These are phyloP conservation scores for Pterostichus niger DNA, from an alignment of 2,888 invertebrate genomes.

Conservation along the genomic window DNA sequence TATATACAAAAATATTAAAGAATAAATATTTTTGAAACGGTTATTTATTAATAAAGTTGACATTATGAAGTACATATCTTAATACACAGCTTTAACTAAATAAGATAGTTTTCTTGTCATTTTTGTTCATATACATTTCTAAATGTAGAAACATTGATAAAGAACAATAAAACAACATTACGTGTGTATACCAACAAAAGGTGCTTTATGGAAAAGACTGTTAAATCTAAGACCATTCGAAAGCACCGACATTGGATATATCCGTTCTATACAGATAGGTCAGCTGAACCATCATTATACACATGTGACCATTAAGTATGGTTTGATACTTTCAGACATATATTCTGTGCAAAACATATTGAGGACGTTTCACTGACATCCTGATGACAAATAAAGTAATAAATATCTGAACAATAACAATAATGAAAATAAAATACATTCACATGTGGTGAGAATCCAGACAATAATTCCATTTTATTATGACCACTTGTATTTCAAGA, in stretches of 20 bases:
- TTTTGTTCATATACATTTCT: constrained; percentile 66
- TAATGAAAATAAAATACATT: constrained; percentile 25
- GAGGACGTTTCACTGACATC: constrained; percentile 37
- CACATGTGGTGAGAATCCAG: constrained; percentile 9
- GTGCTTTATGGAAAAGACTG: constrained; percentile 66
- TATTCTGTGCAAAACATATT: constrained; percentile 64
- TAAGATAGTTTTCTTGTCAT: constrained; percentile 64
- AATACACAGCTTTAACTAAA: constrained; percentile 67
- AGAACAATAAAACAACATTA: constrained; percentile 67
- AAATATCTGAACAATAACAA: constrained; percentile 2
- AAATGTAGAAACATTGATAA: constrained; percentile 67
- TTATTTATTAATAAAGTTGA: constrained; percentile 67
- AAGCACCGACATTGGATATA: constrained; percentile 61
- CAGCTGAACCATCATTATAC: constrained; percentile 61
- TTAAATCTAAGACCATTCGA: constrained; percentile 61
- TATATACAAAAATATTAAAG: neutral
- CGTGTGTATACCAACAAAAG: constrained; percentile 65
- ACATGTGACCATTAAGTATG: constrained; percentile 62
- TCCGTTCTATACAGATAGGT: constrained; percentile 60
- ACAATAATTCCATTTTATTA: constrained; percentile 21
- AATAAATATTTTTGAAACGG: constrained; percentile 64
- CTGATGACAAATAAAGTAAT: constrained; percentile 21
- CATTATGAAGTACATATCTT: constrained; percentile 66
- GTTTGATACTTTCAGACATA: constrained; percentile 61
- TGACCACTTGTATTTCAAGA: neutral